Conservation (phyloP, 37 sponge, comb jelly and placozoan genomes). For the Theonella swinhoei region DNA sequence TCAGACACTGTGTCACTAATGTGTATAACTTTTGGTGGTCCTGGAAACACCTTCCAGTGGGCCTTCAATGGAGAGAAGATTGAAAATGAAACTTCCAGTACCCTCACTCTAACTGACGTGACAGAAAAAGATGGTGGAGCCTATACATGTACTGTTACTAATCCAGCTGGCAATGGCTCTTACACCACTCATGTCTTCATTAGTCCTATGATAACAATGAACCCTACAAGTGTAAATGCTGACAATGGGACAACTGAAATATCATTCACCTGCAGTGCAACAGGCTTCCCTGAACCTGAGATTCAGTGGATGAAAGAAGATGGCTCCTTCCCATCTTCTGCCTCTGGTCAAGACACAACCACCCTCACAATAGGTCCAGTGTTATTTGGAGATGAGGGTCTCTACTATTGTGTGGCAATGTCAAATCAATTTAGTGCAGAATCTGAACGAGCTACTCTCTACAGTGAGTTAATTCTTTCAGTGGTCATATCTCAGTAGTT, state of each 20-base stretch:
- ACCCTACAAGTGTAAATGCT: too few relatives aligned
- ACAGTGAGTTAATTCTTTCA: too few relatives aligned
- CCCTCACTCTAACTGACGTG: neutral
- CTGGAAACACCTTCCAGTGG: slow-evolving; percentile 56
- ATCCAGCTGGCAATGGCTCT: slow-evolving; percentile 28
- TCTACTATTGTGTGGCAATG: too few relatives aligned
- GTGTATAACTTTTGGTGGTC: slow-evolving; percentile 63
- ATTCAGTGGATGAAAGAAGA: slow-evolving; percentile 8
- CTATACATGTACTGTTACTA: slow-evolving; percentile 19
- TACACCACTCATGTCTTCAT: neutral
- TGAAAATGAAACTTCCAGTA: neutral
- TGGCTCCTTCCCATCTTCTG: neutral
- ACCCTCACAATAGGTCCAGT: too few relatives aligned
- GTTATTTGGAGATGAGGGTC: too few relatives aligned
- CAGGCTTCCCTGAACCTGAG: slow-evolving; percentile 24
- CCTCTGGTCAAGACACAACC: too few relatives aligned
- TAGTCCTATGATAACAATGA: neutral
- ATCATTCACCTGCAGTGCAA: slow-evolving; percentile 5
- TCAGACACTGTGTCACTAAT: neutral
- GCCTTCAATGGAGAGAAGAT: neutral
- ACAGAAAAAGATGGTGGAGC: slow-evolving; percentile 1
- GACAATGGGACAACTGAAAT: neutral
- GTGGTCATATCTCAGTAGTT: too few relatives aligned
- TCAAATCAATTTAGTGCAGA: too few relatives aligned
- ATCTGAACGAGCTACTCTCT: too few relatives aligned